phyloP scores from a whole-genome alignment of 2,888 invertebrate species.

The Eustalomyia histrio region DNA sequence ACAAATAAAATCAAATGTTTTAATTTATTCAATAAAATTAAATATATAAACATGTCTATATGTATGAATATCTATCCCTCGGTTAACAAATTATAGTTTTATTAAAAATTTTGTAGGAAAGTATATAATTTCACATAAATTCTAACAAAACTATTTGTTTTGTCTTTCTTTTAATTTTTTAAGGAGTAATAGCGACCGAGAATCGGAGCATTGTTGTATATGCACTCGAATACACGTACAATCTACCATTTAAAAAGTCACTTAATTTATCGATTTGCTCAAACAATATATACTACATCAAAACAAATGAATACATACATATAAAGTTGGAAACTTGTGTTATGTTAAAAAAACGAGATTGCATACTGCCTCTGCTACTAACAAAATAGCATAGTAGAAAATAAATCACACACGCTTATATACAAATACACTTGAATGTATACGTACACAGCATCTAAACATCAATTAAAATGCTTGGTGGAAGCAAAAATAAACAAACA shows the following conservation, averaged over 20 bases:
- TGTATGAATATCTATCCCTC: too few species aligned
- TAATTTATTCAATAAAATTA: constrained; percentile 47
- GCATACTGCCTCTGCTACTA: neutral
- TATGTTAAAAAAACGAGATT: neutral
- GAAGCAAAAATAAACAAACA: constrained; percentile 47
- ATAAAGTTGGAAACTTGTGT: neutral
- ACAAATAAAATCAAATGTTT: constrained; percentile 10
- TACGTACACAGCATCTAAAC: constrained; percentile 46
- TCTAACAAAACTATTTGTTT: too few species aligned
- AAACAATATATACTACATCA: constrained; percentile 48
- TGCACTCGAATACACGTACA: constrained; percentile 15
- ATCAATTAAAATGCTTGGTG: constrained; percentile 60
- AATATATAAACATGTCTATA: constrained; percentile 62
- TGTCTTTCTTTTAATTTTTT: too few species aligned
- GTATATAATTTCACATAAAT: too few species aligned
- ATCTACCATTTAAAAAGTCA: constrained; percentile 52
- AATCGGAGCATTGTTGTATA: too few species aligned
- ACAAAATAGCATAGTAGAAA: neutral
- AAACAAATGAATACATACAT: neutral
- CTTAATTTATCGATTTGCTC: constrained; percentile 62
- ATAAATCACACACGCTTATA: neutral
- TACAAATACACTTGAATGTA: neutral
- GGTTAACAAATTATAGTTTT: too few species aligned
- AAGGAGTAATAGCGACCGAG: too few species aligned
- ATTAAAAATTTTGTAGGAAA: too few species aligned